Conservation (phyloP, 2,888 invertebrate genomes). For the Melanostoma scalare region DNA sequence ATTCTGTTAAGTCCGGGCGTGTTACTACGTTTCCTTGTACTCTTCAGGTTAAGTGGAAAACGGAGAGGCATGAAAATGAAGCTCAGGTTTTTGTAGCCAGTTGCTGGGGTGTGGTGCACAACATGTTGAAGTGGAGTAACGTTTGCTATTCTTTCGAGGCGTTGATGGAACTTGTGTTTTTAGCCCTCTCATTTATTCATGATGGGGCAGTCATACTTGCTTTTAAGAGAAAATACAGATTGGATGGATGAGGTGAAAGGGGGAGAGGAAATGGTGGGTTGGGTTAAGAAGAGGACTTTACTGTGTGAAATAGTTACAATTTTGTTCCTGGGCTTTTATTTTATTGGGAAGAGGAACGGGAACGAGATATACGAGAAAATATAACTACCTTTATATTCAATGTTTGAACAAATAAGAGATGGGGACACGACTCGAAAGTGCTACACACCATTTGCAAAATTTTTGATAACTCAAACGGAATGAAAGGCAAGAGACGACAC, state of each 20-base stretch:
- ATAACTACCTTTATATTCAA: constrained; percentile 5
- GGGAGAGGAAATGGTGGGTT: too few relatives aligned
- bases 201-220: constrained; percentile 53
- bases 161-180: constrained; percentile 69
- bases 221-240: neutral
- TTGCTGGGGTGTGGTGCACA: constrained; percentile 30
- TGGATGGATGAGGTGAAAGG: too few relatives aligned
- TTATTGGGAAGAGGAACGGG: neutral
- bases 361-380: neutral
- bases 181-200: constrained; percentile 70
- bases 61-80: constrained; percentile 50
- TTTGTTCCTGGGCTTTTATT: constrained; percentile 15
- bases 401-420: constrained; percentile 33
- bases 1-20: constrained; percentile 42
- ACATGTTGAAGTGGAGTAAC: constrained; percentile 65
- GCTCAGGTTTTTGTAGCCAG: constrained; percentile 44
- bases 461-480: constrained; percentile 61
- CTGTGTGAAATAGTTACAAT: constrained; percentile 54
- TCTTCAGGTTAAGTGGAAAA: constrained; percentile 53
- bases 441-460: constrained; percentile 55
- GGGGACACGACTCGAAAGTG: constrained; percentile 7
- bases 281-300: neutral
- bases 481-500: constrained; percentile 33
- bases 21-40: constrained; percentile 48
- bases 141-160: constrained; percentile 69